phyloP scores from a whole-genome alignment of 2,113 vertebrate genomes.

The Chloropsis hardwickii region DNA sequence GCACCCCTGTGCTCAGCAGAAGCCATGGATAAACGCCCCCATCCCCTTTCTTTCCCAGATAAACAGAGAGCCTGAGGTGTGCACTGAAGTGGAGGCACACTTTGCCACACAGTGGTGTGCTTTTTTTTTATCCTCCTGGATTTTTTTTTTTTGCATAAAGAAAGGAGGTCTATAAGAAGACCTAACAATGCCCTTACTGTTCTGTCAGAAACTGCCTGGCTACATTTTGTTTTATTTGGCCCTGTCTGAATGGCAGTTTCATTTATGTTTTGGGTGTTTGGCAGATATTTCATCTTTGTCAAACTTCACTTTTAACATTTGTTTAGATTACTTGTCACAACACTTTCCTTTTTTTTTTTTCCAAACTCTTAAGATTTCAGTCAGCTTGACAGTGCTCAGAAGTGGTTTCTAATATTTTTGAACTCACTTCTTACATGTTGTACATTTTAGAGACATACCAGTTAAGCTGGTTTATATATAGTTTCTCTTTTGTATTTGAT shows the following conservation, averaged over 20 bases:
- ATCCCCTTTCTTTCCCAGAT: not conserved
- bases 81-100: not conserved
- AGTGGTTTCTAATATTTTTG: slow-evolving; percentile 19
- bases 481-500: not conserved
- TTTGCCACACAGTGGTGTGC: not conserved
- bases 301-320: slow-evolving; percentile 59
- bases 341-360: not conserved
- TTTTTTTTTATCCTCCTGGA: not conserved
- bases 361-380: slow-evolving; percentile 16
- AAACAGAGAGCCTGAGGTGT: not conserved
- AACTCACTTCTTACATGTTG: not conserved
- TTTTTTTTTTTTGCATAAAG: not conserved
- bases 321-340: slow-evolving; percentile 62
- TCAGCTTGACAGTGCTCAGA: not conserved
- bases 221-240: slow-evolving; percentile 63
- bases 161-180: slow-evolving; percentile 39
- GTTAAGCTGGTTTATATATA: not conserved
- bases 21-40: rapidly evolving
- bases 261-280: slow-evolving; percentile 55
- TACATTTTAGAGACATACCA: not conserved
- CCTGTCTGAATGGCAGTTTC: slow-evolving; percentile 54
- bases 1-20: not conserved
- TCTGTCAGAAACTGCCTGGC: slow-evolving; percentile 52
- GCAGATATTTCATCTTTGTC: slow-evolving; percentile 67
- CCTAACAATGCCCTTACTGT: slow-evolving; percentile 57